Conservation (phyloP, 2,797 vertebrate species). For the Anableps anableps region DNA sequence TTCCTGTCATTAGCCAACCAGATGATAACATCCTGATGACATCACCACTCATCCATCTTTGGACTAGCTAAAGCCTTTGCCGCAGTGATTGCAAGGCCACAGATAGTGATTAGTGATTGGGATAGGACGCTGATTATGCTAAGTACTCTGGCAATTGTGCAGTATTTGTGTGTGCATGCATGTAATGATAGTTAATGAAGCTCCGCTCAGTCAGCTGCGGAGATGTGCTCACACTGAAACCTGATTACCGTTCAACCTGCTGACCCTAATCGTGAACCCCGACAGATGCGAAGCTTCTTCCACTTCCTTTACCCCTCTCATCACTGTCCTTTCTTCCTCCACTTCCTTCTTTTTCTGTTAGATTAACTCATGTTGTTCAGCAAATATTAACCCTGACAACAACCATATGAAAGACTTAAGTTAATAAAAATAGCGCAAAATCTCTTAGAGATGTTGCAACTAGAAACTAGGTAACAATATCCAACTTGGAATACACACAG, state of each 20-base stretch:
- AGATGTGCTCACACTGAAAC: slow-evolving; percentile 54
- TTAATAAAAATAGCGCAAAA: neutral
- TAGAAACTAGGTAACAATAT: neutral
- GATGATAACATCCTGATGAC: slow-evolving; percentile 76
- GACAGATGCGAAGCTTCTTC: slow-evolving; percentile 40
- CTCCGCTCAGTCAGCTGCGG: slow-evolving; percentile 47
- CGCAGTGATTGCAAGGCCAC: slow-evolving; percentile 67
- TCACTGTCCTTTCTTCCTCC: slow-evolving; percentile 8
- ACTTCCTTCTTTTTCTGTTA: neutral
- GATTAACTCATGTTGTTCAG: neutral
- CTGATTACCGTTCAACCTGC: slow-evolving; percentile 65
- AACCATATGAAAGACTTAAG: neutral
- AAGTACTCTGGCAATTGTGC: slow-evolving; percentile 40
- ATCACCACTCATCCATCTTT: slow-evolving; percentile 55
- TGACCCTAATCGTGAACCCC: slow-evolving; percentile 63
- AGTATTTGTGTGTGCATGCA: slow-evolving; percentile 28
- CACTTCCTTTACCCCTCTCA: slow-evolving; percentile 27
- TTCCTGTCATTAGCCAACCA: slow-evolving; percentile 70
- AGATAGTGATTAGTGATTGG: slow-evolving; percentile 73
- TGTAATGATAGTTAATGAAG: slow-evolving; percentile 35
- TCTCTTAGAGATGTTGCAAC: neutral
- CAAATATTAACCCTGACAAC: neutral
- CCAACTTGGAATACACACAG: neutral
- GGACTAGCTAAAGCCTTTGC: slow-evolving; percentile 28
- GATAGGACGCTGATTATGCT: slow-evolving; percentile 58